These are phyloP conservation scores for Pristionchus japonicus DNA, from an alignment of 2,888 invertebrate species.

Conservation along the genomic window DNA sequence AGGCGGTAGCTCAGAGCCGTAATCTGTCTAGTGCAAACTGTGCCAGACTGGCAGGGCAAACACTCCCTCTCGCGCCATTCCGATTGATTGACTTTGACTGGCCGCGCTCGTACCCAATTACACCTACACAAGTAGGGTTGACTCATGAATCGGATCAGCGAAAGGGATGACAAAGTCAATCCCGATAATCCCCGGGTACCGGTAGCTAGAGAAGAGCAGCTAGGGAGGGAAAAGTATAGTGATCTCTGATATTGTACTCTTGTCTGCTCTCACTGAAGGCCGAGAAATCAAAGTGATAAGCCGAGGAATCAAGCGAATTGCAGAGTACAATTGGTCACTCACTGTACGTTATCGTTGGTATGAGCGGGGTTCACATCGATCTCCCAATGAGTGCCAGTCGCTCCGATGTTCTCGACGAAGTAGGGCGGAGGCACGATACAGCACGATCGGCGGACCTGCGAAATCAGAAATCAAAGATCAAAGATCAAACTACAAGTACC, in stretches of 20 bases:
- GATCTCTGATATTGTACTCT: neutral
- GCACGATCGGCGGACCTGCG: slow-evolving; percentile 59
- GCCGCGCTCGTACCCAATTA: slow-evolving; percentile 1
- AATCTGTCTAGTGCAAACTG: neutral
- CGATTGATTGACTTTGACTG: slow-evolving; percentile 13
- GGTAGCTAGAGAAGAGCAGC: neutral
- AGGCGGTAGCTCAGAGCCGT: neutral
- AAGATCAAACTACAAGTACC: slow-evolving; percentile 48
- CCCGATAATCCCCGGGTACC: neutral
- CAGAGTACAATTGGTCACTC: slow-evolving; percentile 43
- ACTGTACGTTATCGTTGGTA: slow-evolving; percentile 73
- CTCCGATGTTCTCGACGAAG: slow-evolving; percentile 72
- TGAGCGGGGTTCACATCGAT: slow-evolving; percentile 71
- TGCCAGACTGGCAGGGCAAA: neutral
- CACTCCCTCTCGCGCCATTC: neutral
- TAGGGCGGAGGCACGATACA: slow-evolving; percentile 75
- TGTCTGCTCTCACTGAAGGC: too few relatives aligned
- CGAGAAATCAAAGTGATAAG: neutral
- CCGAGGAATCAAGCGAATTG: neutral
- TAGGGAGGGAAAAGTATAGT: neutral
- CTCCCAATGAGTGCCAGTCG: slow-evolving; percentile 69
- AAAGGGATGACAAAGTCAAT: neutral
- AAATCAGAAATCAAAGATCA: neutral
- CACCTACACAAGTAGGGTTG: neutral
- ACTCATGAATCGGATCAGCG: neutral